These are phyloP conservation scores for Sminthurides bifidus DNA, from an alignment of 1,140 invertebrate genomes.

Conservation along the genomic window DNA sequence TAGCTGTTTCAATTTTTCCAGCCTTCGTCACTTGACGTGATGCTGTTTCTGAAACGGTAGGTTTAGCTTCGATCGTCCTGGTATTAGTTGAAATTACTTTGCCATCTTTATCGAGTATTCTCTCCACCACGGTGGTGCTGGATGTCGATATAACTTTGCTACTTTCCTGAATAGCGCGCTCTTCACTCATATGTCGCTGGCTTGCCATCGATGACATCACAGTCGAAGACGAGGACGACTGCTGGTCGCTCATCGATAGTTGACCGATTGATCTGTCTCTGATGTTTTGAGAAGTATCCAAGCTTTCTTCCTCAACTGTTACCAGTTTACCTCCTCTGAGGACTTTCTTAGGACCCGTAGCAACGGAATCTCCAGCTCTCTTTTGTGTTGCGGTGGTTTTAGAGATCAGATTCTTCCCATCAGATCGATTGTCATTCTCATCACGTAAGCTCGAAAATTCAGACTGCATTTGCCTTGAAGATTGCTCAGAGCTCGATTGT, in stretches of 20 bases:
- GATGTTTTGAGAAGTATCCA: neutral
- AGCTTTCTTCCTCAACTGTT: neutral
- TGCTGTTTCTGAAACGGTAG: neutral
- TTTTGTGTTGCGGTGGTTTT: neutral
- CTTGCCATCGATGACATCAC: neutral
- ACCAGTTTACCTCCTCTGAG: constrained; percentile 26
- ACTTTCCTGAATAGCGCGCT: neutral
- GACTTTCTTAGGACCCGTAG: constrained; percentile 9
- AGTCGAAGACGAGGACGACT: neutral
- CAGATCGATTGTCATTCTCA: too few species aligned
- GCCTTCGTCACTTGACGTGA: constrained; percentile 1
- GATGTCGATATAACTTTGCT: neutral
- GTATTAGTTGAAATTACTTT: neutral
- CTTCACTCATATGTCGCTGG: neutral
- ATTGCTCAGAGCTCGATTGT: neutral
- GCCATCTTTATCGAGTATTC: constrained; percentile 5
- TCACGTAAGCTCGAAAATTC: too few species aligned
- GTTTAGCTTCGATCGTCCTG: neutral
- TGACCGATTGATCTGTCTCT: neutral
- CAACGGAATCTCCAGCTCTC: neutral
- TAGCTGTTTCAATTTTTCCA: neutral
- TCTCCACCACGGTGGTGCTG: neutral
- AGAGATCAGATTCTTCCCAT: neutral
- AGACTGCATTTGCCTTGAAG: neutral
- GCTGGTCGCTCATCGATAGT: neutral